A percentile compares a stretch with the other conserved stretches of the same genome.
phyloP scores from a whole-genome alignment of 2,888 invertebrate species.

The Epinotia demarniana region DNA sequence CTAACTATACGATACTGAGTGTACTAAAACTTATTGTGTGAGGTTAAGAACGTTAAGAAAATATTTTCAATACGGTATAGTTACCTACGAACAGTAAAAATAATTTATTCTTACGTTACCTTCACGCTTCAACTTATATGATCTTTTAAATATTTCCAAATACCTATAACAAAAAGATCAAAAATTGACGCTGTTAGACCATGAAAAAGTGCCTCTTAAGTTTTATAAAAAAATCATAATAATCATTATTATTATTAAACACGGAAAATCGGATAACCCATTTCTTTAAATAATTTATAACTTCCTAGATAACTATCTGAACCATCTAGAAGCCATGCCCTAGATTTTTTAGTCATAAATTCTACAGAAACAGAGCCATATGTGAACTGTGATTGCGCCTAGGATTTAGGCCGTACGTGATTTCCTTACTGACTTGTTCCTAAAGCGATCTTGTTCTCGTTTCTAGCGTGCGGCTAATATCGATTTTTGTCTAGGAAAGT shows the following conservation, averaged over 20 bases:
- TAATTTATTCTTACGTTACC: too few relatives aligned
- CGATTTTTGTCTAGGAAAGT: constrained; percentile 24
- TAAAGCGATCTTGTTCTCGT: constrained; percentile 53
- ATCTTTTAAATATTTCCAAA: too few relatives aligned
- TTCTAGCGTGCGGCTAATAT: constrained; percentile 29
- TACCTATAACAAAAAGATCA: too few relatives aligned
- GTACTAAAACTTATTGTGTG: too few relatives aligned
- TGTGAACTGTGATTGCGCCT: constrained; percentile 54
- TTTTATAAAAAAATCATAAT: not conserved
- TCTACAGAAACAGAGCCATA: constrained; percentile 51
- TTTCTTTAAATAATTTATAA: constrained; percentile 15
- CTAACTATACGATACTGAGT: too few relatives aligned
- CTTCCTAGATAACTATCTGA: constrained; percentile 15
- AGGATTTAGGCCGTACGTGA: constrained; percentile 73
- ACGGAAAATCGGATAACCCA: constrained; percentile 7
- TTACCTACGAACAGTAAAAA: too few relatives aligned
- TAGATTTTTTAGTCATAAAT: constrained; percentile 40
- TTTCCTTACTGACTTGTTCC: constrained; percentile 48
- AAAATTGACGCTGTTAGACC: too few relatives aligned
- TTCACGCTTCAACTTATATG: too few relatives aligned
- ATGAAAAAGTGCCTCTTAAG: not conserved
- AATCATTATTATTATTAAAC: not conserved
- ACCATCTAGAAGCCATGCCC: constrained; percentile 26
- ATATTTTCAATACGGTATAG: not conserved
- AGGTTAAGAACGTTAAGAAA: not conserved